Conservation (phyloP, 2,113 vertebrate species). For the Ia io region DNA sequence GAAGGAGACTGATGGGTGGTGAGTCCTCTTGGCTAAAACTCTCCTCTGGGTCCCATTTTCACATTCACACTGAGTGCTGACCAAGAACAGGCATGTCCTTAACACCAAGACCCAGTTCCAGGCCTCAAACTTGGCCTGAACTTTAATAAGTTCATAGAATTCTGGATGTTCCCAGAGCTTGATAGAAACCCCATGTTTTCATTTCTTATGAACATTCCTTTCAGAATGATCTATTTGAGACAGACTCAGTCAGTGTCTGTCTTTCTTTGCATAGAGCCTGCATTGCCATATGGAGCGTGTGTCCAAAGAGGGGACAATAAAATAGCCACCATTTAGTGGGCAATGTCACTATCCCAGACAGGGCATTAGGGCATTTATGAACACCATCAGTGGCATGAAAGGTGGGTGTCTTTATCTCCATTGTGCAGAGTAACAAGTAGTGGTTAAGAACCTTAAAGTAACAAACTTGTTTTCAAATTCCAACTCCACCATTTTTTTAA, state of each 20-base stretch:
- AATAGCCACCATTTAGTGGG: neutral
- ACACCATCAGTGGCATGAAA: neutral
- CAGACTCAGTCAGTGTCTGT: neutral
- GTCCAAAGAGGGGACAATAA: neutral
- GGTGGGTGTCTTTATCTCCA: neutral
- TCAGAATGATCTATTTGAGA: neutral
- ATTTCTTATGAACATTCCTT: slow-evolving; percentile 46
- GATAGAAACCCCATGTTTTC: slow-evolving; percentile 15
- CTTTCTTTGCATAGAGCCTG: neutral
- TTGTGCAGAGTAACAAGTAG: neutral
- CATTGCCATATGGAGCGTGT: neutral
- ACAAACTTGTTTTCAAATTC: neutral
- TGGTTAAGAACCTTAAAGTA: neutral
- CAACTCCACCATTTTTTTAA: neutral
- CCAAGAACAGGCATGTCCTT: neutral
- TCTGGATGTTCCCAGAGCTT: slow-evolving; percentile 40
- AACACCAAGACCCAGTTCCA: neutral
- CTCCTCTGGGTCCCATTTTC: neutral
- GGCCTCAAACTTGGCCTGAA: neutral
- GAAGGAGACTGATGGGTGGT: neutral
- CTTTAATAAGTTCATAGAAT: neutral
- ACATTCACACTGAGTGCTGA: neutral
- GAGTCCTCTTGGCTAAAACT: neutral
- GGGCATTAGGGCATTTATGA: neutral
- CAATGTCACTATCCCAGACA: neutral